Evolutionary conservation across 2,888 invertebrate genomes (phyloP).

Genomic region (Thymelicus lineola): DNA sequence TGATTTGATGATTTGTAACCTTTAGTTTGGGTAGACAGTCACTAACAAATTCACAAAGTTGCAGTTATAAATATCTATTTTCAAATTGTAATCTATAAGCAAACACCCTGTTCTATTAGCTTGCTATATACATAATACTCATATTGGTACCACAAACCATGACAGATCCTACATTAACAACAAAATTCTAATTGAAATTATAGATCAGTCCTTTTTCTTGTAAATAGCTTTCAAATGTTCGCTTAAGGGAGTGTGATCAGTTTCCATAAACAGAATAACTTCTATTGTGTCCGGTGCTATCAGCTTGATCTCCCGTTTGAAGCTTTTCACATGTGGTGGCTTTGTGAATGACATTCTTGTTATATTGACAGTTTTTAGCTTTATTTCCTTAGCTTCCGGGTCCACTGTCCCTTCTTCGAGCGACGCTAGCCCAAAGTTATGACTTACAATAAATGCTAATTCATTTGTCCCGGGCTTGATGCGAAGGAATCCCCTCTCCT

Average conservation of each 20-base stretch:
- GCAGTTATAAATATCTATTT: no score
- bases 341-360: conserved; percentile 81
- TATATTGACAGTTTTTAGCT: conserved; percentile 76
- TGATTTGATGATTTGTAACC: no score
- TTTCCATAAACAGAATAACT: conserved; percentile 82
- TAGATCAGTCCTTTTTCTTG: conserved; percentile 45
- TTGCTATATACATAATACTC: no score
- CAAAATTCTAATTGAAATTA: neutral
- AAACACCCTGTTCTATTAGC: no score
- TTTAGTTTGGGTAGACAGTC: no score
- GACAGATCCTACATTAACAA: no score
- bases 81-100: no score
- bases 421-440: conserved; percentile 86
- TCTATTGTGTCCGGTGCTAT: conserved; percentile 65
- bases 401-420: conserved; percentile 84
- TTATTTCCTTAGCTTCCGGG: conserved; percentile 70
- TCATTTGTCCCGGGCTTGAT: conserved; percentile 82
- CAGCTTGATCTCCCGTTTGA: conserved; percentile 69
- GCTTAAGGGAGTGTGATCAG: conserved; percentile 78
- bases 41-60: no score
- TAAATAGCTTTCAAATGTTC: conserved; percentile 84
- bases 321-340: conserved; percentile 77
- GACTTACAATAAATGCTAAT: conserved; percentile 83
- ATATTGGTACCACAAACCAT: no score
- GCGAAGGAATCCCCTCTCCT: conserved; percentile 86